Evolutionary conservation across 2,113 vertebrate species (phyloP).

Genomic region (Thunnus maccoyii): DNA sequence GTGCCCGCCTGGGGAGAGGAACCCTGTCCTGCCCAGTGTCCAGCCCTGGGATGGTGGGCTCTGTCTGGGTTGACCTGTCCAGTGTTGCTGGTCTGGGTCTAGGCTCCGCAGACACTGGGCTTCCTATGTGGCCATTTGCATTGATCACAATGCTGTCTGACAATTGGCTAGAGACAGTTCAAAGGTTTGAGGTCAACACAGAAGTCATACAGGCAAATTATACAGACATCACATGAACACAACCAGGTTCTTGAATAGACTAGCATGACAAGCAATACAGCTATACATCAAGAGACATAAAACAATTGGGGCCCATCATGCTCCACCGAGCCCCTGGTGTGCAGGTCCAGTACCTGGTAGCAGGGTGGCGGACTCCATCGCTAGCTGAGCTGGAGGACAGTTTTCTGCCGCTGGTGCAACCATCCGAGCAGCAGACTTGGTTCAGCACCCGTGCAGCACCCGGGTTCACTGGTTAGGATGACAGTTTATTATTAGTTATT

Average conservation of each 20-base stretch:
- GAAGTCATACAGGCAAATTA: slow-evolving; percentile 34
- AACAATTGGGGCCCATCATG: background rate
- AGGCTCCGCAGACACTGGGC: slow-evolving; percentile 32
- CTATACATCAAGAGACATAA: background rate
- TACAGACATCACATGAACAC: slow-evolving; percentile 33
- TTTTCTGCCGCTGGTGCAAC: slow-evolving; percentile 67
- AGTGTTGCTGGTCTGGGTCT: slow-evolving; percentile 50
- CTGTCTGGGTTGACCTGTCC: slow-evolving; percentile 84
- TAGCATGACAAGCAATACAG: background rate
- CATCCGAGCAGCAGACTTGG: slow-evolving; percentile 73
- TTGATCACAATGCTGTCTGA: slow-evolving; percentile 67
- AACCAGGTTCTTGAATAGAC: background rate
- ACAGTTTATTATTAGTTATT: background rate
- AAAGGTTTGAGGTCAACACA: slow-evolving; percentile 59
- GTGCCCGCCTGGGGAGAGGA: slow-evolving; percentile 35
- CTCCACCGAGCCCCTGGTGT: background rate
- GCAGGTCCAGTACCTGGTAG: slow-evolving; percentile 72
- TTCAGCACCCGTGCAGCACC: slow-evolving; percentile 76
- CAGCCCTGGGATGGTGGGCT: slow-evolving; percentile 40
- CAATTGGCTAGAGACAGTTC: slow-evolving; percentile 72
- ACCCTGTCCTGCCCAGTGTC: slow-evolving; percentile 36
- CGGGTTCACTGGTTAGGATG: slow-evolving; percentile 78
- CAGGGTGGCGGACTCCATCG: slow-evolving; percentile 65
- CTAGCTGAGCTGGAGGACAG: slow-evolving; percentile 66
- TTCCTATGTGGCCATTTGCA: slow-evolving; percentile 70